Evolutionary conservation across 1,140 invertebrate species (phyloP).

Genomic region (Pogonomyrmex barbatus): DNA sequence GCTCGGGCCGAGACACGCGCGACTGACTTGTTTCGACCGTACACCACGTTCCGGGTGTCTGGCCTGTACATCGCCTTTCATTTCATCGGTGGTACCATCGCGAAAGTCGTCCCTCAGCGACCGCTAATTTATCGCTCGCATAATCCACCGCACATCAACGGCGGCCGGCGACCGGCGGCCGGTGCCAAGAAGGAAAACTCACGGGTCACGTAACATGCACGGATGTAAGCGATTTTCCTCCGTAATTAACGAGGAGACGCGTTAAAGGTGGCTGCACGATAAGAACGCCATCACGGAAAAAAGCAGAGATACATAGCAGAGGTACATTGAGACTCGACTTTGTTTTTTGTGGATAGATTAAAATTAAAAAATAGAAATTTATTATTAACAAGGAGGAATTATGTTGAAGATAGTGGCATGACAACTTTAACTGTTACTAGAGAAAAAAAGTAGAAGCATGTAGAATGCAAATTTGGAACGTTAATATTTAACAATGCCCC

Average conservation of each 20-base stretch:
- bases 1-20: constrained; percentile 55
- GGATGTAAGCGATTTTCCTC: neutral
- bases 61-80: constrained; percentile 15
- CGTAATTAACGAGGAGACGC: constrained; percentile 34
- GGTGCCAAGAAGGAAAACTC: constrained; percentile 24
- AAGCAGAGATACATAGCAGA: neutral
- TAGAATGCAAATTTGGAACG: neutral
- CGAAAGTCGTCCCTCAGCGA: constrained; percentile 15
- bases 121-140: constrained; percentile 59
- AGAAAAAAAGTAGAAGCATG: too few relatives aligned
- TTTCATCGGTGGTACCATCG: constrained; percentile 29
- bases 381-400: too few relatives aligned
- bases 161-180: neutral
- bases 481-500: neutral
- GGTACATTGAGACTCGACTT: too few relatives aligned
- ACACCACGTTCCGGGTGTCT: neutral
- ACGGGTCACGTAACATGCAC: constrained; percentile 8
- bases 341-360: too few relatives aligned
- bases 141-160: constrained; percentile 59
- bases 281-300: neutral
- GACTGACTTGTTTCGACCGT: constrained; percentile 52
- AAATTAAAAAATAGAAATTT: too few relatives aligned
- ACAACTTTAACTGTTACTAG: too few relatives aligned
- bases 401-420: too few relatives aligned
- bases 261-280: constrained; percentile 28